These are phyloP conservation scores for Pardosa pseudoannulata DNA, from an alignment of 2,888 invertebrate species.

Conservation along the genomic window DNA sequence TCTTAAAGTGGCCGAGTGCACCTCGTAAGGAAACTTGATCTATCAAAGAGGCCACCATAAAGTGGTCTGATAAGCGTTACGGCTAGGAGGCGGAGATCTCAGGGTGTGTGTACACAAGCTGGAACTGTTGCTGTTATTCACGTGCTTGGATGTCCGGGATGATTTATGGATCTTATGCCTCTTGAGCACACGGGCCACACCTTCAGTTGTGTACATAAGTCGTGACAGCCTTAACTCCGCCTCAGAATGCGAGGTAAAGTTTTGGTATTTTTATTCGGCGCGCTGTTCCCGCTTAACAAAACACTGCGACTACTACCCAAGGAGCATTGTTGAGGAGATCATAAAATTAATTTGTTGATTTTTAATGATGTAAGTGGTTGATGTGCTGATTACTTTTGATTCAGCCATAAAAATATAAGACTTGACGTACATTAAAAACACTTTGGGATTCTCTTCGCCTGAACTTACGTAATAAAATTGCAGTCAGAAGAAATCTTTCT, in stretches of 20 bases:
- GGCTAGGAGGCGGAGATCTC: conserved; percentile 29
- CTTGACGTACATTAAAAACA: no score
- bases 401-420: no score
- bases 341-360: no score
- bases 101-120: conserved; percentile 46
- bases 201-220: conserved; percentile 68
- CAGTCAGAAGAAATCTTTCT: no score
- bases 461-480: no score
- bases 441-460: no score
- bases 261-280: neutral
- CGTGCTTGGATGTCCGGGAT: conserved; percentile 35
- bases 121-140: conserved; percentile 29
- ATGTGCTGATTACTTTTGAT: no score
- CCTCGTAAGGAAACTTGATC: conserved; percentile 26
- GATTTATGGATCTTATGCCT: conserved; percentile 61
- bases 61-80: conserved; percentile 39
- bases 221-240: conserved; percentile 59
- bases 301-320: neutral
- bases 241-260: neutral
- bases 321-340: no score
- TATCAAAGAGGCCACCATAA: conserved; percentile 24
- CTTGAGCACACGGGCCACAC: conserved; percentile 64
- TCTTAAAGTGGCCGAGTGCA: conserved; percentile 6
- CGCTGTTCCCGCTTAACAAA: neutral
- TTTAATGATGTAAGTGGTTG: no score